phyloP scores from a whole-genome alignment of 2,888 invertebrate species.

The Hemicrepidius hirtus region DNA sequence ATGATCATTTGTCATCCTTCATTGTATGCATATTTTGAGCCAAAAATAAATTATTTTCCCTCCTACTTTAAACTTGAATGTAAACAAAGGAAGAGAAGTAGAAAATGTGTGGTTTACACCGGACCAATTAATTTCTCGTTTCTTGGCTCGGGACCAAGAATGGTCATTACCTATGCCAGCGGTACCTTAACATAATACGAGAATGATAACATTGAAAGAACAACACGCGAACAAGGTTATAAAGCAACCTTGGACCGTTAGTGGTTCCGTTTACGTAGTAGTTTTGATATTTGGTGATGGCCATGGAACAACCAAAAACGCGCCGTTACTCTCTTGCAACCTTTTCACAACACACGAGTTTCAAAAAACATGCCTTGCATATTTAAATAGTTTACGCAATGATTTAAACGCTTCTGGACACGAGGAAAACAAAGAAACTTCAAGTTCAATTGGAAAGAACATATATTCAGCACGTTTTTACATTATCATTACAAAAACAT shows the following conservation, averaged over 20 bases:
- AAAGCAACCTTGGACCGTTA: conserved; percentile 55
- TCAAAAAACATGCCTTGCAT: conserved; percentile 3
- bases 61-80: background rate
- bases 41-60: background rate
- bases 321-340: conserved; percentile 39
- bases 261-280: conserved; percentile 53
- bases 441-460: background rate
- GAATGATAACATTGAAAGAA: conserved; percentile 3
- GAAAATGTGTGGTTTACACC: background rate
- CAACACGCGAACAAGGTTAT: conserved; percentile 41
- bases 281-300: conserved; percentile 46
- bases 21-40: conserved; percentile 6
- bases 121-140: conserved; percentile 14
- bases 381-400: conserved; percentile 6
- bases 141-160: background rate
- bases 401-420: background rate
- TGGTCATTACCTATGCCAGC: background rate
- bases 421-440: conserved; percentile 2
- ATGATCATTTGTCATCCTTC: conserved; percentile 2
- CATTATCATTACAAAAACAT: too few relatives aligned
- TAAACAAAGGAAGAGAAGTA: conserved; percentile 17
- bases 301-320: conserved; percentile 48
- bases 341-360: background rate
- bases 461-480: background rate
- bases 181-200: background rate